Base-by-base conservation (phyloP, 1,140 invertebrate species). In the Cherax quadricarinatus region DNA sequence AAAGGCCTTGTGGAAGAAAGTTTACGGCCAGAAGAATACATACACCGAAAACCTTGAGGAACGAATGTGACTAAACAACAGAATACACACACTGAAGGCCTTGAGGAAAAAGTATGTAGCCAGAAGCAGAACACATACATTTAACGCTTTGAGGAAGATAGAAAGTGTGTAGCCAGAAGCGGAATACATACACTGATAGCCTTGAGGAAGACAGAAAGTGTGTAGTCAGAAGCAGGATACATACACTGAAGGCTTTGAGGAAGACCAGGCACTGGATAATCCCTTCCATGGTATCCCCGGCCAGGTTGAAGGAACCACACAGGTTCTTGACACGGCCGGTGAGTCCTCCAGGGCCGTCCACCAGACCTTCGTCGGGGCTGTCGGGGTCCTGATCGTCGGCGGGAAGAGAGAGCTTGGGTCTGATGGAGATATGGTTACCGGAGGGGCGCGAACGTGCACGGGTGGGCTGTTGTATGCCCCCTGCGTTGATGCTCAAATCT, bases 221-320 rank as follows among this genome's bases (percentile, higher is more conserved):
- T 41, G 30, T 41, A 41, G 30, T 2, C 30, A 41, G 30, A 41
- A 41, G 30, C 30, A 57, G 9, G 53, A 70, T 82, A 96, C 97
- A 97, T 96, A 98, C 98, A 97, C 97, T 97, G 95, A 98, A 98
- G 57, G 97, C 98, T 95, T 98, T 98, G 94, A 98, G 96, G 95
- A 98, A 98, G 94, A 98, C 98, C 94, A 98, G 96, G 95, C 98
- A 98, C 96, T 98, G 97, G 95, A 98, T 98, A 94, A 98, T 98
- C 94, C 97, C 98, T 94, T 98, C 97, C 97, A 98, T 98, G 82
- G 97, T 98, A 95, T 98, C 98, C 57, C 97, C 97, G 57, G 97
- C 97, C 66, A 98, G 96, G 94, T 97, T 98, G 95, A 98, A 98
- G 78, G 97, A 98, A 88, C 97, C 97, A 9, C 97, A 97, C 79